A percentile compares a stretch with the other conserved stretches of the same genome.
Conservation (phyloP, 2,113 vertebrate species). For the Carettochelys insculpta region DNA sequence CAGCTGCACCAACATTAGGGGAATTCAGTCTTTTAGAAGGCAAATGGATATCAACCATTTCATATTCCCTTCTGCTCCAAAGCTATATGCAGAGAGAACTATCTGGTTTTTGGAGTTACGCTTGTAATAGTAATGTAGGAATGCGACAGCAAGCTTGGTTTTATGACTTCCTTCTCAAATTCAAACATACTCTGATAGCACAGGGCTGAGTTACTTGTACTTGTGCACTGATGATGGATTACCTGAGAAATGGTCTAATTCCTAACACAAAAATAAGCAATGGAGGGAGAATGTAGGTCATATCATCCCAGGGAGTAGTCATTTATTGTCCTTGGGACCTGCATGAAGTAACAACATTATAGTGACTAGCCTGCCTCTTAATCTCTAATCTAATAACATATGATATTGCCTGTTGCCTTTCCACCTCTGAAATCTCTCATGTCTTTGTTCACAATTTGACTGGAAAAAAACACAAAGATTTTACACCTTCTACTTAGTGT, state of each 20-base stretch:
- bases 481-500: conserved; percentile 16
- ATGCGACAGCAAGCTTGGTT: neutral
- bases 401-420: neutral
- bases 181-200: fast-evolving
- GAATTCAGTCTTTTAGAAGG: neutral
- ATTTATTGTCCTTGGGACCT: neutral
- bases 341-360: neutral
- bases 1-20: neutral
- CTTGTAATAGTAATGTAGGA: neutral
- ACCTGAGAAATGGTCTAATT: neutral
- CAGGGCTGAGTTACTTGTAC: fast-evolving
- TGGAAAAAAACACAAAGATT: neutral
- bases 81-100: neutral
- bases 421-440: neutral
- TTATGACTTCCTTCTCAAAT: neutral
- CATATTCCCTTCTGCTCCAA: neutral
- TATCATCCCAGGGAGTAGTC: fast-evolving
- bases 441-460: neutral
- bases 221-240: fast-evolving
- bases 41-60: fast-evolving
- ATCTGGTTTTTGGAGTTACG: neutral
- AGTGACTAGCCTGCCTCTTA: neutral
- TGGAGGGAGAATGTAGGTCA: neutral
- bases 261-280: fast-evolving
- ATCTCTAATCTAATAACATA: neutral